phyloP scores from a whole-genome alignment of 2,888 invertebrate genomes.

The Ennomos erosarius region DNA sequence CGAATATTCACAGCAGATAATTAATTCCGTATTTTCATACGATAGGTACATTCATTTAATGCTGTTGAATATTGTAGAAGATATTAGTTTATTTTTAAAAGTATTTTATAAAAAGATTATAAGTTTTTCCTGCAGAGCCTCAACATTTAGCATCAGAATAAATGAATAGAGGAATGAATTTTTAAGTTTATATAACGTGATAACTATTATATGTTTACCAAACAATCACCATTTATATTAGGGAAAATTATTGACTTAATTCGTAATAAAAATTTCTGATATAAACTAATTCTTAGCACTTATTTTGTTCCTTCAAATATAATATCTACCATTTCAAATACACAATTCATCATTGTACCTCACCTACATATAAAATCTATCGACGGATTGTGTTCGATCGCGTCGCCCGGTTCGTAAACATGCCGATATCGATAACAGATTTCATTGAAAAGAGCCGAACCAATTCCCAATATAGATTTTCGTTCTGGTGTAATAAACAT shows the following conservation, averaged over 20 bases:
- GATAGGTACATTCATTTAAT: neutral
- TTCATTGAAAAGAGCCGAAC: conserved; percentile 49
- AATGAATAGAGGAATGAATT: too few relatives aligned
- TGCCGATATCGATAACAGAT: conserved; percentile 36
- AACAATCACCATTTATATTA: too few relatives aligned
- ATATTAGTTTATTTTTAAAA: too few relatives aligned
- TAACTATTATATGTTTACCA: too few relatives aligned
- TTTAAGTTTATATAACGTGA: too few relatives aligned
- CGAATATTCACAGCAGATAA: conserved; percentile 31
- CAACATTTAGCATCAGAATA: too few relatives aligned
- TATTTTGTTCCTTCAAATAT: neutral
- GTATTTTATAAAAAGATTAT: too few relatives aligned
- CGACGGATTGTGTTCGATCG: conserved; percentile 17
- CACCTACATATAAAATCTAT: conserved; percentile 2
- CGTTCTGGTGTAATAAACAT: conserved; percentile 65
- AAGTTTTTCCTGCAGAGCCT: too few relatives aligned
- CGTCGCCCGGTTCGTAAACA: conserved; percentile 19
- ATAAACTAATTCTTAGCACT: too few relatives aligned
- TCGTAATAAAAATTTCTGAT: too few relatives aligned
- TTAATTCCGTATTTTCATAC: conserved; percentile 34
- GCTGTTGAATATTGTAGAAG: neutral
- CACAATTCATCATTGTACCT: conserved; percentile 20
- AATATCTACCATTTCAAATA: conserved; percentile 10
- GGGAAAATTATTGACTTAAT: too few relatives aligned
- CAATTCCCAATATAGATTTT: conserved; percentile 55